phyloP scores from a whole-genome alignment of 2,797 vertebrate genomes.

The Rhinoraja longicauda region DNA sequence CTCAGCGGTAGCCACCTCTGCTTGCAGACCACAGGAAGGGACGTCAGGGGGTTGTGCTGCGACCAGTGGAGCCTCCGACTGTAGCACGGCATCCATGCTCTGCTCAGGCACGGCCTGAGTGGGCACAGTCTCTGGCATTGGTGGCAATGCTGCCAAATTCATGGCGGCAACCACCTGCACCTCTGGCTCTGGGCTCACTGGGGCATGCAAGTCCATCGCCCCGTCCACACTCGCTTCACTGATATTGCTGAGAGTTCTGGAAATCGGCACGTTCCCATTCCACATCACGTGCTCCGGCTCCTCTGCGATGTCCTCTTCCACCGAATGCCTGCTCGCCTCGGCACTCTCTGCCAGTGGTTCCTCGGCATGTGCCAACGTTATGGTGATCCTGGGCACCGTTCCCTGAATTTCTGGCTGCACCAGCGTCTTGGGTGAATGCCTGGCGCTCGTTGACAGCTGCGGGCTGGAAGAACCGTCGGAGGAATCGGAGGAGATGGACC shows the following conservation, averaged over 20 bases:
- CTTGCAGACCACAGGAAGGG: no score
- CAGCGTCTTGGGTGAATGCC: constrained; percentile 65
- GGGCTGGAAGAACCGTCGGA: constrained; percentile 90
- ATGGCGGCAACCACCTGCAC: not conserved
- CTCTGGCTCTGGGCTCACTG: constrained; percentile 4
- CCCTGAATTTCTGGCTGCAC: constrained; percentile 71
- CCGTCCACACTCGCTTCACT: constrained; percentile 80
- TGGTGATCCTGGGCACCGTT: constrained; percentile 62
- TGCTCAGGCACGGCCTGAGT: not conserved
- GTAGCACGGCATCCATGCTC: not conserved
- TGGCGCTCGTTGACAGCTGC: constrained; percentile 67
- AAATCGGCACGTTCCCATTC: constrained; percentile 66
- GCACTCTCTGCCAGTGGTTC: constrained; percentile 50
- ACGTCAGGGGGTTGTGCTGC: not conserved
- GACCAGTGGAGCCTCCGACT: not conserved
- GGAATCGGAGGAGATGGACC: constrained; percentile 90
- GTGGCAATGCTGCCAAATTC: not conserved
- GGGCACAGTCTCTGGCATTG: not conserved
- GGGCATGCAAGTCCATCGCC: constrained; percentile 41
- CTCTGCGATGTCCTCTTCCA: constrained; percentile 45
- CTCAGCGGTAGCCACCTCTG: not conserved
- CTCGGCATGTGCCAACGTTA: constrained; percentile 72
- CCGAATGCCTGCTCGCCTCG: constrained; percentile 55
- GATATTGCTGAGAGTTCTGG: constrained; percentile 85
- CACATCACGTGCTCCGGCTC: constrained; percentile 50